Evolutionary conservation across 2,888 invertebrate genomes (phyloP).

Genomic region (Alviniconcha strummeri): DNA sequence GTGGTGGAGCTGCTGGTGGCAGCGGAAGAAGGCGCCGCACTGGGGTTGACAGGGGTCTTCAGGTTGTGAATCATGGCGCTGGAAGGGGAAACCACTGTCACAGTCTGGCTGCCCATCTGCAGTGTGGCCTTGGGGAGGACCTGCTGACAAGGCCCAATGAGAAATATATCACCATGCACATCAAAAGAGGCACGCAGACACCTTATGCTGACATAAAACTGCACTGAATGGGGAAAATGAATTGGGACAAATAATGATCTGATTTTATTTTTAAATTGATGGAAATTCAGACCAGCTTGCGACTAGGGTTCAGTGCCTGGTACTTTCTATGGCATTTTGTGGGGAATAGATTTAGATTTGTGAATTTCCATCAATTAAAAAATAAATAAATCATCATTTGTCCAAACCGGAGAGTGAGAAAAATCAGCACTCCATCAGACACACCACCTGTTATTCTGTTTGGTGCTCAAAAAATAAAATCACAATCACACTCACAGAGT

Average conservation of each 20-base stretch:
- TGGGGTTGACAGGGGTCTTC: slow-evolving; percentile 8
- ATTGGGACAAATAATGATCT: neutral
- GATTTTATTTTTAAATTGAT: neutral
- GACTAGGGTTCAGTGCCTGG: too few relatives aligned
- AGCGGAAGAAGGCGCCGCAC: neutral
- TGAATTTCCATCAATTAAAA: too few relatives aligned
- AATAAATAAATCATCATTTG: too few relatives aligned
- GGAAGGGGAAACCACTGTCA: slow-evolving; percentile 40
- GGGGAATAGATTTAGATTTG: neutral
- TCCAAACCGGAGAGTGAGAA: too few relatives aligned
- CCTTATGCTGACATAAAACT: too few relatives aligned
- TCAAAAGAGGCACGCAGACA: too few relatives aligned
- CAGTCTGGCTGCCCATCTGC: slow-evolving; percentile 51
- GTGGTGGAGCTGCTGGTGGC: neutral
- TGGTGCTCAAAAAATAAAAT: neutral
- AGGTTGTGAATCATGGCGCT: slow-evolving; percentile 31
- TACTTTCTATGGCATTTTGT: neutral
- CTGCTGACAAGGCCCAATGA: slow-evolving; percentile 28
- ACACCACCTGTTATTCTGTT: too few relatives aligned
- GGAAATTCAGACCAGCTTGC: too few relatives aligned
- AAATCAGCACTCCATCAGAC: too few relatives aligned
- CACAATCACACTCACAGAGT: neutral
- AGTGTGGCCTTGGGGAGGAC: slow-evolving; percentile 51
- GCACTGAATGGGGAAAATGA: neutral
- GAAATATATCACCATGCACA: too few relatives aligned